Evolutionary conservation across 92 coral and sea anemone genomes (phyloP).

Genomic region (Heliopora coerulea): DNA sequence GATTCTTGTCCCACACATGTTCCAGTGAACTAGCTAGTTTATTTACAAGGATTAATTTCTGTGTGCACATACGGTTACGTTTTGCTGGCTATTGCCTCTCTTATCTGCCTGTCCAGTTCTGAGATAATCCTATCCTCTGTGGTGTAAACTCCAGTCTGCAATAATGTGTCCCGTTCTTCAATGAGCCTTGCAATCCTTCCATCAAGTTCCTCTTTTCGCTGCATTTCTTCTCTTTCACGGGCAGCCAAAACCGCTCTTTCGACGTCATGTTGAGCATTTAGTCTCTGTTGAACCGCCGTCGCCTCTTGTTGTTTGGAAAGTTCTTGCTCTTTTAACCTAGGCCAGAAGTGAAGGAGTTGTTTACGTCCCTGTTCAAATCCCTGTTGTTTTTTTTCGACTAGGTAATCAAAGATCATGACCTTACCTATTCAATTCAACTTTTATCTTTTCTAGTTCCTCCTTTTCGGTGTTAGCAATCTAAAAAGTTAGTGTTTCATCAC

Average conservation of each 20-base stretch:
- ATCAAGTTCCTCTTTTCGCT: constrained; percentile 64
- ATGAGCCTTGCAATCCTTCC: constrained; percentile 84
- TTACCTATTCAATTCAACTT: constrained; percentile 71
- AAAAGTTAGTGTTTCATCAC: too few relatives aligned
- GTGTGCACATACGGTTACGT: constrained; percentile 31
- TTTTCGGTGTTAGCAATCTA: constrained; percentile 88
- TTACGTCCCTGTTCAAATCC: too few relatives aligned
- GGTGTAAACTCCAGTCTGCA: constrained; percentile 93
- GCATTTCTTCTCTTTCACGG: constrained; percentile 31
- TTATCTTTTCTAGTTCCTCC: constrained; percentile 76
- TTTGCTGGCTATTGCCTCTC: constrained; percentile 92
- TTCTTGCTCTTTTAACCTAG: constrained; percentile 40
- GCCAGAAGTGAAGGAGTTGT: neutral
- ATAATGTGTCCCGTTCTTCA: constrained; percentile 90
- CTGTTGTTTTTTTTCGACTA: too few relatives aligned
- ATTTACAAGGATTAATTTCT: neutral
- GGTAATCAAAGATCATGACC: neutral
- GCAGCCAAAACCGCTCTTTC: constrained; percentile 33
- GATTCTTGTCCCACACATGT: too few relatives aligned
- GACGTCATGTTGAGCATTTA: constrained; percentile 29
- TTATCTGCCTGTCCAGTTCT: constrained; percentile 89
- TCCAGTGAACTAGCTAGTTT: neutral
- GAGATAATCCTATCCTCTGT: constrained; percentile 92
- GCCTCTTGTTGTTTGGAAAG: constrained; percentile 32
- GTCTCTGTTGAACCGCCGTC: constrained; percentile 4